phyloP scores from a whole-genome alignment of 2,113 vertebrate species.

The Rhinoderma darwinii region DNA sequence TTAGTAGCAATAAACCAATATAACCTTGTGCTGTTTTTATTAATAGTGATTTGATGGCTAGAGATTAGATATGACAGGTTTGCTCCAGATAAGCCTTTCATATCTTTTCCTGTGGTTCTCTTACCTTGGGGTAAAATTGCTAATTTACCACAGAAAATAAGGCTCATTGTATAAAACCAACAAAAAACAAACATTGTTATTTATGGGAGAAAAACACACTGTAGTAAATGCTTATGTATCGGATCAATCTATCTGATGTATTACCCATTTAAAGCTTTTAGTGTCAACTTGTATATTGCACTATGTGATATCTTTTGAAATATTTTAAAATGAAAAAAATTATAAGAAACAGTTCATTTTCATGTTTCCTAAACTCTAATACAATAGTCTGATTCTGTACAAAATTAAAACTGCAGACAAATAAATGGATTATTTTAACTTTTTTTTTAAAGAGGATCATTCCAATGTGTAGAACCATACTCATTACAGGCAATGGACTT shows the following conservation, averaged over 20 bases:
- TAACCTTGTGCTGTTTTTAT: constrained; percentile 40
- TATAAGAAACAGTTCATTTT: no score
- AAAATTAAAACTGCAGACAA: background rate
- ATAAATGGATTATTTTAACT: no score
- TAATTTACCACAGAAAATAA: constrained; percentile 23
- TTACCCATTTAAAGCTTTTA: background rate
- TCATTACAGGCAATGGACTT: no score
- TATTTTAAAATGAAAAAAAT: no score
- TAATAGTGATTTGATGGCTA: constrained; percentile 34
- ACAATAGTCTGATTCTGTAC: background rate
- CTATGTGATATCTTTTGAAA: background rate
- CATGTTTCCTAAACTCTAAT: background rate
- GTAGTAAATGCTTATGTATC: background rate
- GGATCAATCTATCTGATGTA: background rate
- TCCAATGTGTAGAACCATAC: no score
- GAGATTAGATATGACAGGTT: constrained; percentile 28
- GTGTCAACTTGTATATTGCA: background rate
- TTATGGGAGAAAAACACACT: background rate
- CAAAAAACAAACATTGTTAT: background rate
- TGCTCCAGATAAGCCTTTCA: constrained; percentile 22
- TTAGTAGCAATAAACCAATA: constrained; percentile 26
- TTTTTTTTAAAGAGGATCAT: no score
- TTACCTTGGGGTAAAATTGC: constrained; percentile 1
- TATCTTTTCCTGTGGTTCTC: background rate
- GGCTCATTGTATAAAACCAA: constrained; percentile 4